Conservation (phyloP, 2,797 vertebrate species). For the Macropodus opercularis region DNA sequence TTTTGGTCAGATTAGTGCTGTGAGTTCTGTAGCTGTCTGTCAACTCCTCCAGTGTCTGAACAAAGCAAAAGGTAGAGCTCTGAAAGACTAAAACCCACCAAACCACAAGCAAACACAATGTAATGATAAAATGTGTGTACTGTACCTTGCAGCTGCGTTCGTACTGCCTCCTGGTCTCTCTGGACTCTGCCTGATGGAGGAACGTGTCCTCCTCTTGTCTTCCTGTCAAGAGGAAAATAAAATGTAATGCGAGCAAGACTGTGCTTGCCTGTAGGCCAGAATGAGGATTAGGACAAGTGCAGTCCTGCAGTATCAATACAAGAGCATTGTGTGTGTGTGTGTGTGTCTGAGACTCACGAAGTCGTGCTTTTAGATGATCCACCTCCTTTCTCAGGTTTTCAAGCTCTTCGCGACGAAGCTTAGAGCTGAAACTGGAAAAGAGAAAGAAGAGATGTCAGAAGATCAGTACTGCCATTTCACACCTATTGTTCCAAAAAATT, state of each 20-base stretch:
- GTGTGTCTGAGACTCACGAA: conserved; percentile 76
- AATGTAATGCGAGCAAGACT: conserved; percentile 29
- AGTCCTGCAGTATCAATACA: conserved; percentile 30
- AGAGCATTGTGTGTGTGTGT: neutral
- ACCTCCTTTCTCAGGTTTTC: conserved; percentile 82
- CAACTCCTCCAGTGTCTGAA: conserved; percentile 81
- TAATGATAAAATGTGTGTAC: conserved; percentile 48
- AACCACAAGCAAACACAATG: conserved; percentile 22
- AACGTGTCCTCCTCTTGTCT: conserved; percentile 80
- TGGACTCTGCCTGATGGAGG: conserved; percentile 78
- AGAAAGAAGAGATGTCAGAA: conserved; percentile 1
- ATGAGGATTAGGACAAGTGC: conserved; percentile 31
- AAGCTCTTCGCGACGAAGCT: conserved; percentile 81
- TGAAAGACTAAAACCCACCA: conserved; percentile 33
- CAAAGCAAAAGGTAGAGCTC: conserved; percentile 36
- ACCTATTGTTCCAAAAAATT: neutral
- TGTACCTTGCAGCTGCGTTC: conserved; percentile 80
- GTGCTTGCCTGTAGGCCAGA: conserved; percentile 33
- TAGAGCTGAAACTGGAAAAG: conserved; percentile 75
- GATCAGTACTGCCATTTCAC: neutral
- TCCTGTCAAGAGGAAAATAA: conserved; percentile 62
- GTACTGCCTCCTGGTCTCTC: conserved; percentile 79
- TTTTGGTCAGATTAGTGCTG: conserved; percentile 72
- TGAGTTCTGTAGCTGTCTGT: conserved; percentile 78
- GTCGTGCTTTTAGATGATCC: conserved; percentile 81